phyloP scores from a whole-genome alignment of 2,113 vertebrate genomes.

The Sminthopsis crassicaudata region DNA sequence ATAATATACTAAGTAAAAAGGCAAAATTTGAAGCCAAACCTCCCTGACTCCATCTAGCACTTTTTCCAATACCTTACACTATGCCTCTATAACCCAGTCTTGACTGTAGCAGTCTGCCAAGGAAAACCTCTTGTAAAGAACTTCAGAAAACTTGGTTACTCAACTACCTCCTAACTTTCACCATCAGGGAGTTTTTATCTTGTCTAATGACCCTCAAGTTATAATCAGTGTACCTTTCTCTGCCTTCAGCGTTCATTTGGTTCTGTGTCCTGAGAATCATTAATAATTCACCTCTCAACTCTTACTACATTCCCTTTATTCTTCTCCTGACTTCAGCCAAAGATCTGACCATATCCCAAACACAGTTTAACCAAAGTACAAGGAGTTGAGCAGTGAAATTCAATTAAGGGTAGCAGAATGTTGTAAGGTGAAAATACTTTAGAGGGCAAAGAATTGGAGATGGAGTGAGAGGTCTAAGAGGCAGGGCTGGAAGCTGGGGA shows the following conservation, averaged over 20 bases:
- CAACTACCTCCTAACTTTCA: neutral
- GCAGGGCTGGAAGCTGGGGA: too few relatives aligned
- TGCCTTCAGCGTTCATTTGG: neutral
- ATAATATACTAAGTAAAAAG: neutral
- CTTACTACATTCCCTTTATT: neutral
- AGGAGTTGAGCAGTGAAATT: too few relatives aligned
- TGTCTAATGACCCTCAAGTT: neutral
- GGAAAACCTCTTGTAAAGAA: neutral
- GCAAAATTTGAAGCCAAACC: neutral
- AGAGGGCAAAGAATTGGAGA: too few relatives aligned
- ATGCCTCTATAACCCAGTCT: neutral
- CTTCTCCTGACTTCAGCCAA: neutral
- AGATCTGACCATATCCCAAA: too few relatives aligned
- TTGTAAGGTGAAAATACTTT: too few relatives aligned
- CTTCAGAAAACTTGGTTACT: neutral
- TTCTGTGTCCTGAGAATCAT: slow-evolving; percentile 21
- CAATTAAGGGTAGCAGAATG: too few relatives aligned
- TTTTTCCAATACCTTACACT: neutral
- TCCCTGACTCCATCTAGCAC: neutral
- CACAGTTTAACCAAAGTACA: too few relatives aligned
- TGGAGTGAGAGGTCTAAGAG: too few relatives aligned
- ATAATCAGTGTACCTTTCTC: neutral
- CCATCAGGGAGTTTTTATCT: neutral
- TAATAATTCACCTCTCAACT: slow-evolving; percentile 41
- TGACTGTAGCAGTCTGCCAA: neutral